Percentiles rank a stretch among this genome's conserved stretches.
These are phyloP conservation scores for Stylophora pistillata DNA, from an alignment of 64 coral and sea anemone species.

Conservation along the genomic window DNA sequence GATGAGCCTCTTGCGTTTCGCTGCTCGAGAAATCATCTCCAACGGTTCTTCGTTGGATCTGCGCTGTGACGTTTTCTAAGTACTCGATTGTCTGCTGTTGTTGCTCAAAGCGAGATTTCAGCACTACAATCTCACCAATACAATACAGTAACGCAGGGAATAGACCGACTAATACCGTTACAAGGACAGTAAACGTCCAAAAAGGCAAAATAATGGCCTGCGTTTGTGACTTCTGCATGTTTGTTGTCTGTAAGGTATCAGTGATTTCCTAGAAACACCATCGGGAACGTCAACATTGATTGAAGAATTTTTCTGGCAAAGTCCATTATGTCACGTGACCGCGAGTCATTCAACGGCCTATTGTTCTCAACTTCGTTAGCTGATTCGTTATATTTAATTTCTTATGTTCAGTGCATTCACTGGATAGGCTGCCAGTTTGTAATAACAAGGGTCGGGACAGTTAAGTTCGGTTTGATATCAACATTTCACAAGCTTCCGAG, in stretches of 20 bases:
- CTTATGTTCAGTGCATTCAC: not conserved
- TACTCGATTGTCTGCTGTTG: conserved; percentile 8
- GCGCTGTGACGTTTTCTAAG: conserved; percentile 13
- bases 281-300: not conserved
- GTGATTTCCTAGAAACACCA: conserved; percentile 19
- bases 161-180: not conserved
- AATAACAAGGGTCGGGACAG: no score
- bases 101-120: conserved; percentile 17
- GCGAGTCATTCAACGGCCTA: not conserved
- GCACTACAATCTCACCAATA: conserved; percentile 10
- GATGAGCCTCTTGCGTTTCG: not conserved
- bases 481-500: not conserved
- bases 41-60: conserved; percentile 19
- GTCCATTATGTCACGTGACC: not conserved
- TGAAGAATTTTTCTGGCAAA: not conserved
- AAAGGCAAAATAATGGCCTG: not conserved
- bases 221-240: conserved; percentile 27
- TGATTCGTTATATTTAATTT: not conserved
- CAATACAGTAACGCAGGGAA: conserved; percentile 30
- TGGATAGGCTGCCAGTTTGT: not conserved
- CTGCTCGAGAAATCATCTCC: not conserved
- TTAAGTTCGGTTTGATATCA: not conserved
- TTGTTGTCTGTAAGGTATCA: not conserved
- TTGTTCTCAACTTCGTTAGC: not conserved
- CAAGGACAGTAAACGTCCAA: not conserved